phyloP scores from a whole-genome alignment of 2,888 invertebrate genomes.

The Bembecia ichneumoniformis region DNA sequence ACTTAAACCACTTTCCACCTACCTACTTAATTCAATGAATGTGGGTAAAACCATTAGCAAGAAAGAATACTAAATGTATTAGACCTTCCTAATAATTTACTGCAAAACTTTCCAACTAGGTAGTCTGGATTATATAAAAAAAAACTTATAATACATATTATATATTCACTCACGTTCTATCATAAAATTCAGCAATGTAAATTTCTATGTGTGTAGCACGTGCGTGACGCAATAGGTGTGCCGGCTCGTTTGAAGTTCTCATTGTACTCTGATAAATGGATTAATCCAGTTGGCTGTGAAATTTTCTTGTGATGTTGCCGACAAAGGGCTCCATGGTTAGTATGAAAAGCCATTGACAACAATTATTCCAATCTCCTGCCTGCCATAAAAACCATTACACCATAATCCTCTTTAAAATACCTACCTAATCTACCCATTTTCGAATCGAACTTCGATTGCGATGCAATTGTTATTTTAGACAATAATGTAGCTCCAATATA shows the following conservation, averaged over 20 bases:
- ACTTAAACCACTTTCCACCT: too few species aligned
- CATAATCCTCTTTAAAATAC: constrained; percentile 28
- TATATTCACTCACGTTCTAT: too few species aligned
- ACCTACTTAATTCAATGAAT: too few species aligned
- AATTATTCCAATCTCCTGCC: constrained; percentile 25
- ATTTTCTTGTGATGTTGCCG: constrained; percentile 36
- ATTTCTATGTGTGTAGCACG: constrained; percentile 37
- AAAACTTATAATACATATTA: too few species aligned
- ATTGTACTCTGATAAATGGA: constrained; percentile 47
- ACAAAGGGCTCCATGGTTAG: constrained; percentile 58
- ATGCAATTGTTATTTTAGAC: too few species aligned
- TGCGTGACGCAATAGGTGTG: constrained; percentile 47
- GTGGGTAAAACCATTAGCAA: too few species aligned
- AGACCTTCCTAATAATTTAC: too few species aligned
- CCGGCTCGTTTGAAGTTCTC: constrained; percentile 55
- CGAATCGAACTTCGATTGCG: too few species aligned
- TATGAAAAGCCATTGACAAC: constrained; percentile 62
- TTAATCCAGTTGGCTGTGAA: constrained; percentile 31
- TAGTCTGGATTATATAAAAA: too few species aligned
- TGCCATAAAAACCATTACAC: constrained; percentile 49
- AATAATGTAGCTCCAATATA: too few species aligned
- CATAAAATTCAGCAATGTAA: constrained; percentile 9
- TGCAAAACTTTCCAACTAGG: too few species aligned
- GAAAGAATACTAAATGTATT: too few species aligned
- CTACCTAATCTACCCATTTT: constrained; percentile 6